phyloP scores from a whole-genome alignment of 2,888 invertebrate genomes.

The Plebejus argus region DNA sequence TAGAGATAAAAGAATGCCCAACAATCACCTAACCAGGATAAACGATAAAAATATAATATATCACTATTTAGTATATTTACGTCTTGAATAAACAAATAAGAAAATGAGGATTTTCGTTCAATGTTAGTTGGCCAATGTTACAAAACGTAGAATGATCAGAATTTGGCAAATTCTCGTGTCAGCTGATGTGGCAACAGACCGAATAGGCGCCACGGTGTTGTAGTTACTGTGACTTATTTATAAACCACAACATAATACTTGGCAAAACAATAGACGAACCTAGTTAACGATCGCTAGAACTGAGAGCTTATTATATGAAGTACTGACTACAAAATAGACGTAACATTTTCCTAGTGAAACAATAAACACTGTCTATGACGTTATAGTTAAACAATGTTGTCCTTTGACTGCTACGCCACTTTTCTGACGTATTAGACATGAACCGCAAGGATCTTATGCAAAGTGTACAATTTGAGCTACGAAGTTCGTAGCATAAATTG shows the following conservation, averaged over 20 bases:
- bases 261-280: constrained; percentile 12
- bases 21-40: too few relatives aligned
- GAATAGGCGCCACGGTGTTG: background rate
- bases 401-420: too few relatives aligned
- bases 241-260: constrained; percentile 19
- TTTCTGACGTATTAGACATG: too few relatives aligned
- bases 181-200: constrained; percentile 18
- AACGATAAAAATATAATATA: background rate
- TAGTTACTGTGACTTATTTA: constrained; percentile 17
- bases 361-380: too few relatives aligned
- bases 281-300: constrained; percentile 1
- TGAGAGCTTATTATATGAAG: background rate
- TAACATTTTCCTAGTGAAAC: background rate
- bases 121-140: constrained; percentile 6
- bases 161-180: constrained; percentile 1
- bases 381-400: too few relatives aligned
- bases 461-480: too few relatives aligned
- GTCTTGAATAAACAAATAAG: background rate
- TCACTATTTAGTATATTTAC: background rate
- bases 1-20: too few relatives aligned
- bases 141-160: constrained; percentile 12
- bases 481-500: too few relatives aligned
- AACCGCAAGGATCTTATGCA: too few relatives aligned
- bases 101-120: background rate
- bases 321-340: background rate